phyloP scores from a whole-genome alignment of 2,113 vertebrate genomes.

The Pterocles orientalis region DNA sequence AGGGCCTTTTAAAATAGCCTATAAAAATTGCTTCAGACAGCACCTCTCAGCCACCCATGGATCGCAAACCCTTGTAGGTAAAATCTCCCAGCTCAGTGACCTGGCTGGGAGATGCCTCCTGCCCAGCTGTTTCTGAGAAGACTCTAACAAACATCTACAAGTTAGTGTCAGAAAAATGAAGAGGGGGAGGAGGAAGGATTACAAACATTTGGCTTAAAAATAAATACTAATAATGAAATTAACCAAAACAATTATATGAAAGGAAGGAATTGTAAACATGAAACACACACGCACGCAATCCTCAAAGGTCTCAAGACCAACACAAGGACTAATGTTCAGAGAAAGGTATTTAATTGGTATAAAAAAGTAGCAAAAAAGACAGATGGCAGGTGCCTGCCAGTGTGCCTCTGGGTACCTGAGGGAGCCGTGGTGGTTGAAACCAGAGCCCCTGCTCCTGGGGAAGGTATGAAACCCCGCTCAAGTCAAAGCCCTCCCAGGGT shows the following conservation, averaged over 20 bases:
- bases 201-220: constrained; percentile 83
- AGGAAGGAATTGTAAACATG: constrained; percentile 77
- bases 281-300: constrained; percentile 50
- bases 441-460: background rate
- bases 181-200: constrained; percentile 33
- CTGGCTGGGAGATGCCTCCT: constrained; percentile 32
- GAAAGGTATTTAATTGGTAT: constrained; percentile 84
- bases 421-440: background rate
- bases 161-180: constrained; percentile 75
- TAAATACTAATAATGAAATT: constrained; percentile 82
- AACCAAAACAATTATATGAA: constrained; percentile 76
- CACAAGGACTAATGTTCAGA: constrained; percentile 72
- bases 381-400: constrained; percentile 9
- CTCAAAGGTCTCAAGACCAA: constrained; percentile 70
- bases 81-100: constrained; percentile 20
- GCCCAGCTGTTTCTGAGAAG: constrained; percentile 65
- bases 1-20: constrained; percentile 40
- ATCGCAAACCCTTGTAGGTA: constrained; percentile 14
- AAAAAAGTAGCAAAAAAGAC: constrained; percentile 78
- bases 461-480: background rate
- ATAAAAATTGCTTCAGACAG: constrained; percentile 20
- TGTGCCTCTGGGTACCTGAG: background rate
- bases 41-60: background rate
- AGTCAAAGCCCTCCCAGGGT: background rate
- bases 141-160: constrained; percentile 72